Percentiles rank a stretch among this genome's conserved stretches.
Evolutionary conservation across 1,140 invertebrate genomes (phyloP).

Genomic region (Bombus difficillimus): DNA sequence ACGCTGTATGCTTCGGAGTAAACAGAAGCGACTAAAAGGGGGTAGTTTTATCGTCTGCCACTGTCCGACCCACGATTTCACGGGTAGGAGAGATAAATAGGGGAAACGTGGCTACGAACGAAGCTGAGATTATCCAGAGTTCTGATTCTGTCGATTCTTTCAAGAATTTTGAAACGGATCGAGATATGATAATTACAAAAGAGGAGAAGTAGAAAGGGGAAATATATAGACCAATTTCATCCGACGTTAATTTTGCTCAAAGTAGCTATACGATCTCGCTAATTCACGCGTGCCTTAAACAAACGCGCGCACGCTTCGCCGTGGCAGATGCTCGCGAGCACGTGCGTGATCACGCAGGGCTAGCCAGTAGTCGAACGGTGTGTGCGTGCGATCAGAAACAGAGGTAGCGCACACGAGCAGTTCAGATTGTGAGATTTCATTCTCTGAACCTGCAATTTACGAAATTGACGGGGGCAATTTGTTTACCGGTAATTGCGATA

Average conservation of each 20-base stretch:
- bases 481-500: slow-evolving; percentile 76
- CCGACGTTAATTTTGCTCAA: too few relatives aligned
- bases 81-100: background rate
- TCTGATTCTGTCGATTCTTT: too few relatives aligned
- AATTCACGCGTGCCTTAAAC: background rate
- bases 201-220: too few relatives aligned
- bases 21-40: slow-evolving; percentile 47
- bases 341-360: slow-evolving; percentile 42
- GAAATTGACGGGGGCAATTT: slow-evolving; percentile 77
- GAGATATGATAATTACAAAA: too few relatives aligned
- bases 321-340: slow-evolving; percentile 31
- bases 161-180: too few relatives aligned
- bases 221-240: too few relatives aligned
- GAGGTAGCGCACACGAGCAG: slow-evolving; percentile 57
- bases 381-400: slow-evolving; percentile 65
- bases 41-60: slow-evolving; percentile 51
- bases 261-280: background rate
- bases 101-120: slow-evolving; percentile 45
- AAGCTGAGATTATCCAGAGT: background rate
- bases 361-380: background rate
- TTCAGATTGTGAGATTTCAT: slow-evolving; percentile 77
- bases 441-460: slow-evolving; percentile 76
- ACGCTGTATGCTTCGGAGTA: slow-evolving; percentile 33
- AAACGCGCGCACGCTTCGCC: background rate
- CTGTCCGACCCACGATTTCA: background rate